Evolutionary conservation across 2,888 invertebrate genomes (phyloP).

Genomic region (Ennomos quercinarius): DNA sequence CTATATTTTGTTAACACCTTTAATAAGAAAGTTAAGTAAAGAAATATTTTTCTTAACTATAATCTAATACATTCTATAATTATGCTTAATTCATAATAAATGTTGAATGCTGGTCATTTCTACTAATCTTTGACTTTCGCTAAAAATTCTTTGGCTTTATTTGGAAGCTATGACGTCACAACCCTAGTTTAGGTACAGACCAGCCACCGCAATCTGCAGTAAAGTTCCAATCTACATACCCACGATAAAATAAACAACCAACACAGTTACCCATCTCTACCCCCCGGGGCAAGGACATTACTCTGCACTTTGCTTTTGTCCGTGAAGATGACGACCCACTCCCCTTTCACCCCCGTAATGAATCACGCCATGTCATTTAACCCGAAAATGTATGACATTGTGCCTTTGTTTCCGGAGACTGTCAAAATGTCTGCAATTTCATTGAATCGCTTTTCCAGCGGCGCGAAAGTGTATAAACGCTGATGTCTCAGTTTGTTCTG

Average conservation of each 20-base stretch:
- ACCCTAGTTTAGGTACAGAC: neutral
- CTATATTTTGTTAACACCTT: no score
- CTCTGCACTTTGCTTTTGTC: conserved; percentile 40
- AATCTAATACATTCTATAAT: no score
- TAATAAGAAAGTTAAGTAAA: no score
- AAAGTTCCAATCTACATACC: conserved; percentile 25
- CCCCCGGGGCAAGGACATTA: conserved; percentile 32
- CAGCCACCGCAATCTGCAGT: neutral
- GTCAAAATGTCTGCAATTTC: conserved; percentile 37
- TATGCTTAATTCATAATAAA: no score
- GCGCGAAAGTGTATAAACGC: conserved; percentile 13
- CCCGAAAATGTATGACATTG: conserved; percentile 38
- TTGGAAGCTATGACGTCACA: neutral
- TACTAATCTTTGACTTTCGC: no score
- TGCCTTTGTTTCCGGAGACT: conserved; percentile 32
- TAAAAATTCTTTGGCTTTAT: no score
- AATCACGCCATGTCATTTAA: conserved; percentile 44
- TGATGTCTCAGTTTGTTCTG: conserved; percentile 11
- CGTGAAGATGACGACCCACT: conserved; percentile 23
- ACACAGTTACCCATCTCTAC: conserved; percentile 16
- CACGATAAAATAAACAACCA: conserved; percentile 35
- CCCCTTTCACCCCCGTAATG: conserved; percentile 30
- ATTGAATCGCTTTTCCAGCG: conserved; percentile 18
- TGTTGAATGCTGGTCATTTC: no score
- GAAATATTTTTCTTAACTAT: no score